Base-by-base conservation (phyloP, 2,888 invertebrate genomes). In the Dilophus febrilis region DNA sequence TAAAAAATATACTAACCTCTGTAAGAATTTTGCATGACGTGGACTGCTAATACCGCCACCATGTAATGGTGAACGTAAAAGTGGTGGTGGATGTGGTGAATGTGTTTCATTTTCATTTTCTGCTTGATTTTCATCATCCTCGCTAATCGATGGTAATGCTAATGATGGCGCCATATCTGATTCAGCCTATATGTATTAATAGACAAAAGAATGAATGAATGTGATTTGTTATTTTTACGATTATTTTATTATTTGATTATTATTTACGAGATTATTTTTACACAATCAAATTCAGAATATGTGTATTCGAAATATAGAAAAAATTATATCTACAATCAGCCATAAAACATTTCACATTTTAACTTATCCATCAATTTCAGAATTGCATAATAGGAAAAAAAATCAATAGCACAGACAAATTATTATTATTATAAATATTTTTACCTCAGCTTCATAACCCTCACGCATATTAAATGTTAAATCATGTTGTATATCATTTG, bases 401-500 rank as follows among this genome's bases (percentile, higher is more conserved):
- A n/a, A n/a, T n/a, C n/a, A n/a, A n/a, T n/a, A n/a, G n/a, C n/a
- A n/a, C n/a, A n/a, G n/a, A n/a, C n/a, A n/a, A n/a, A n/a, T n/a
- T n/a, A n/a, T n/a, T n/a, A n/a, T n/a, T n/a, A n/a, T n/a, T n/a
- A n/a, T n/a, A n/a, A n/a, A n/a, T n/a, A n/a, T n/a, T 22, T 55
- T 56, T 58, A 76, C 77, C 66, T 87, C 88, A 12, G 82, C 84
- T 55, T 88, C 88, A 55, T 88, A 90, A 4, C 91, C 91, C 58
- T 92, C 92, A 35, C 92, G 69, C 38, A 94, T 70, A 61, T 94
- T 94, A 64, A 86, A 92, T 1, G 94, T 92, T 41, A 94, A 71
- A 59, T 94, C 94, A 56, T 92, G 91, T 52, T 88, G 85, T 50
- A 94, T 90, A 57, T 94, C 94, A 51, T 88, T 77, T 37, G 86